Base-by-base conservation (phyloP, 1,140 invertebrate genomes). In the Brachionus asplanchnoidis region DNA sequence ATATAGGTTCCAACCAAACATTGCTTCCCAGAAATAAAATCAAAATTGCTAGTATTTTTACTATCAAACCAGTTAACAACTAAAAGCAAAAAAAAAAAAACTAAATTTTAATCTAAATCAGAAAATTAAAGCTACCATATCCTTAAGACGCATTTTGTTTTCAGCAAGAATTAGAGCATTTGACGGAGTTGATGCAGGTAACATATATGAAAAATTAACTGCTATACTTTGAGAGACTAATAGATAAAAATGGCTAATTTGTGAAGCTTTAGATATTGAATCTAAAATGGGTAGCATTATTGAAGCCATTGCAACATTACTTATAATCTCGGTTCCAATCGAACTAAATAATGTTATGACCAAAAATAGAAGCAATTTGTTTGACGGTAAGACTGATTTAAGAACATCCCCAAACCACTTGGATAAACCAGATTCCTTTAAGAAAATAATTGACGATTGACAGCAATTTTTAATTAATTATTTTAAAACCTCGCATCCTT, bases 131-230 rank as follows among this genome's bases (percentile, higher is more conserved):
- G 2, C n/a, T 79, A 82, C 79, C 79, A 82, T 82, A 17, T 82
- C 79, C 44, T 60, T 82, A 1, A 82, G n/a, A 20, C 28, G 53
- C 0, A 82, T 20, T 14, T 60, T 14, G 11, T 90, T 90, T 44
- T 87, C 86, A 5, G 88, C 93, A 68, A 94, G 94, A 0, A 95
- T 95, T 73, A 98, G 95, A 0, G 96, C 96, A 89, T 98, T 98
- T 23, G 96, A 95, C 3, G 95, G 95, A 1, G 94, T 94, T 20
- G 93, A 92, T 0, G 96, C 94, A 2, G 95, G 95, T 87, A 94
- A 88, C 90, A 94, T 93, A 87, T 93, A 93, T 12, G 92, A 92
- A 86, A 91, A 7, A 94, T 95, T 88, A 94, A 94, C 8, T 92
- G 92, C 65, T 94, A 84, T 88, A 0, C 94, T 92, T 0, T 94